A percentile compares a stretch with the other conserved stretches of the same genome.
Evolutionary conservation across 2,888 invertebrate species (phyloP).

Genomic region (Plusia festucae): DNA sequence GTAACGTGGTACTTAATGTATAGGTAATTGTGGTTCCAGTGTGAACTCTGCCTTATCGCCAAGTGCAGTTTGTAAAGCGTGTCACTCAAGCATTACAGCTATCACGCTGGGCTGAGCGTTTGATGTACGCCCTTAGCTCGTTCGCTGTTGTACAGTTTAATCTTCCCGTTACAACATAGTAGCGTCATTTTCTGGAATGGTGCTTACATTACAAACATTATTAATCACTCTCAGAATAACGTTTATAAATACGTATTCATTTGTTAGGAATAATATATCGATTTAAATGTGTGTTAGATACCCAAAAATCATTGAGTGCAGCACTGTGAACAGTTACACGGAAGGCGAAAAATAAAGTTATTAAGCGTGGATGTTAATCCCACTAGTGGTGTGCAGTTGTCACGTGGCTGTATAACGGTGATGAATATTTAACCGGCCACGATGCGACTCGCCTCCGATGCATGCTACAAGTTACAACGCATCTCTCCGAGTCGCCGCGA

Average conservation of each 20-base stretch:
- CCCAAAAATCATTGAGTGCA: constrained; percentile 18
- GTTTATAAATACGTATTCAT: constrained; percentile 33
- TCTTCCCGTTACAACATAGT: constrained; percentile 51
- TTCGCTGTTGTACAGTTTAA: constrained; percentile 48
- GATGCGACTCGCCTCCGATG: constrained; percentile 44
- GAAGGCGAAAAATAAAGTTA: constrained; percentile 52
- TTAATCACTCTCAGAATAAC: constrained; percentile 41
- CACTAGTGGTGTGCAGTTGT: constrained; percentile 56
- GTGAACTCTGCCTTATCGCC: constrained; percentile 36
- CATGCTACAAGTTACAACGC: constrained; percentile 53
- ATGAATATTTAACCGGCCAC: constrained; percentile 76
- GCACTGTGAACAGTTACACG: constrained; percentile 43
- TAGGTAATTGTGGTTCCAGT: constrained; percentile 23
- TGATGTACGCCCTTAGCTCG: constrained; percentile 45
- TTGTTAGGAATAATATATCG: constrained; percentile 36
- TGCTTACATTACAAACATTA: constrained; percentile 25
- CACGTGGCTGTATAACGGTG: constrained; percentile 75
- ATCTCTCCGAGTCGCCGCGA: constrained; percentile 51
- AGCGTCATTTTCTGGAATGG: constrained; percentile 39
- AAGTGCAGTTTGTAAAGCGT: constrained; percentile 52
- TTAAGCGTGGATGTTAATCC: constrained; percentile 55
- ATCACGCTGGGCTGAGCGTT: constrained; percentile 48
- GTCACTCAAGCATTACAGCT: constrained; percentile 52
- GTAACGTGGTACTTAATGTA: constrained; percentile 24
- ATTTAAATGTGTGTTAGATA: constrained; percentile 22